Evolutionary conservation across 1,140 invertebrate species (phyloP), one percentile per base, ranked within the genome.

Genomic region (Vollenhovia emeryi): DNA sequence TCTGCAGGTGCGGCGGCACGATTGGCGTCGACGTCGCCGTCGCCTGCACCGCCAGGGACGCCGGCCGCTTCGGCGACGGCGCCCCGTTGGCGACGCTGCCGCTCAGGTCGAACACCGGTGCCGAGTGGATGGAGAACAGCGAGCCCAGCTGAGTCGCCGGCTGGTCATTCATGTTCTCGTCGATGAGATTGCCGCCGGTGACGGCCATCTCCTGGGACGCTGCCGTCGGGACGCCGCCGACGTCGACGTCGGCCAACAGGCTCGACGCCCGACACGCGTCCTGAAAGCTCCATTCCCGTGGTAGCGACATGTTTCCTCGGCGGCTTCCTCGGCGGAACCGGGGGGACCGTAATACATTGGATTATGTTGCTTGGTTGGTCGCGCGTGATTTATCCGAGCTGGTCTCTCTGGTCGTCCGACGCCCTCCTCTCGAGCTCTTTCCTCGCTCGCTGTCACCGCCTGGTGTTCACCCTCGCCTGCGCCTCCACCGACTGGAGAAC

Each of bases 281-380:
- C 94, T 96, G 95, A 92, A 95, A 94, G 94, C 95, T 95, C 95
- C 96, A 96, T 93, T 96, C 95, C 90, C 95, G 95, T 93, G 96
- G 96, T 93, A 96, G 93, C 94, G 96, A 96, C 96, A 96, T 96
- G 89, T 94, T 94, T 95, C 66, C 50, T 95, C 92, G 36, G 79
- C 78, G 73, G 74, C 73, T 91, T 82, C 86, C 83, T 87, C 84
- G 68, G 91, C 91, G 89, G 86, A 88, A 87, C 89, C 88, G 90
- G 89, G 90, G 90, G 92, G 92, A 94, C 94, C 94, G 93, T 92
- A 92, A 95, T 95, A 94, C 94, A 95, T 95, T 95, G 94, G 94
- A 95, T 91, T 91, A 83, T 85, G 89, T 92, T 92, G 86, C 90
- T 93, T 92, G 84, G 78, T 85, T 80, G 85, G 84, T 91, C 90